These are phyloP conservation scores for Sialis fuliginosa DNA, from an alignment of 2,888 invertebrate genomes.

Conservation along the genomic window DNA sequence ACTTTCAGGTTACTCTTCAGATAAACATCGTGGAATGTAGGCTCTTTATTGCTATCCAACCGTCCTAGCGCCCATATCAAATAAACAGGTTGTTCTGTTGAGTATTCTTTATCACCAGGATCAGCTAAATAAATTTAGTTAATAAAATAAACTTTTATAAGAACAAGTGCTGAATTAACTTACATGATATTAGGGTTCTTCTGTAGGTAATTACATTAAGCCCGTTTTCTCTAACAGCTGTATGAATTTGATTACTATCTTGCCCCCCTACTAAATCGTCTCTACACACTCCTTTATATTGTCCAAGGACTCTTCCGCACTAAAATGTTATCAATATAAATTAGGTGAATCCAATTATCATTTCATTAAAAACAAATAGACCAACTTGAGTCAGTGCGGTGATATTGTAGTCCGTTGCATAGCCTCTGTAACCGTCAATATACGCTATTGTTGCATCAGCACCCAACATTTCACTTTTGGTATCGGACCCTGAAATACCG, in stretches of 20 bases:
- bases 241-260: constrained; percentile 66
- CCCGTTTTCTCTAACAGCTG: constrained; percentile 51
- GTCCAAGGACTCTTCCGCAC: constrained; percentile 74
- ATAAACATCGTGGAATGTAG: constrained; percentile 67
- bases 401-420: constrained; percentile 69
- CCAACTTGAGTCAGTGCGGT: constrained; percentile 62
- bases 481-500: constrained; percentile 62
- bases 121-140: constrained; percentile 37
- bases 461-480: constrained; percentile 62
- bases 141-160: background rate
- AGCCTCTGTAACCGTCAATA: constrained; percentile 52
- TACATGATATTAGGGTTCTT: constrained; percentile 55
- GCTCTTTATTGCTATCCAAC: constrained; percentile 58
- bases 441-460: constrained; percentile 68
- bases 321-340: constrained; percentile 20
- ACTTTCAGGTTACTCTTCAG: constrained; percentile 51
- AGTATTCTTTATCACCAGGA: constrained; percentile 54
- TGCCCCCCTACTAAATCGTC: constrained; percentile 67
- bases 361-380: constrained; percentile 8
- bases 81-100: constrained; percentile 37
- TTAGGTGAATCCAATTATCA: background rate
- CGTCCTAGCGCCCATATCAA: constrained; percentile 75
- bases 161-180: constrained; percentile 15
- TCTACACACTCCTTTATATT: constrained; percentile 71
- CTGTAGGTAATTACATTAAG: constrained; percentile 66